phyloP scores from a whole-genome alignment of 2,888 invertebrate genomes.

The Acanthococcus lagerstroemiae region DNA sequence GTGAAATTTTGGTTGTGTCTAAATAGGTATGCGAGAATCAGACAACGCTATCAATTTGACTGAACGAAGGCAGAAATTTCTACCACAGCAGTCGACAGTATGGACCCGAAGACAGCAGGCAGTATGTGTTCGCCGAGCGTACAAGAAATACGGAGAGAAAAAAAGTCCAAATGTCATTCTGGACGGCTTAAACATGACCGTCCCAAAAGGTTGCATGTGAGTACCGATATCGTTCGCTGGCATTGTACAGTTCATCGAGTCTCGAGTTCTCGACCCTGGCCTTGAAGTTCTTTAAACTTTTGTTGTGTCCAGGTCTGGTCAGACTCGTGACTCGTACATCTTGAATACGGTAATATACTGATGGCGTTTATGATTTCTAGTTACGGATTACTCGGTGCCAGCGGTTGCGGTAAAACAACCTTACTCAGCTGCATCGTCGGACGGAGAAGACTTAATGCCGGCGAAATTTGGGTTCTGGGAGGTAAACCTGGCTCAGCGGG shows the following conservation, averaged over 20 bases:
- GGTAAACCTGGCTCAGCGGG: conserved; percentile 70
- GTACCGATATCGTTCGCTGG: too few species aligned
- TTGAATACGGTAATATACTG: too few species aligned
- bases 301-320: too few species aligned
- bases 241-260: too few species aligned
- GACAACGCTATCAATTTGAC: conserved; percentile 29
- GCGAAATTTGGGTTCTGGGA: conserved; percentile 76
- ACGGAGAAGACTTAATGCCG: conserved; percentile 63
- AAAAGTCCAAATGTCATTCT: conserved; percentile 71
- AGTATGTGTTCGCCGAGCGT: conserved; percentile 71
- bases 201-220: conserved; percentile 57
- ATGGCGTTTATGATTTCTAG: too few species aligned
- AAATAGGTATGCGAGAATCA: conserved; percentile 13
- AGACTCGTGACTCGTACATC: too few species aligned
- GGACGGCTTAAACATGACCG: conserved; percentile 83
- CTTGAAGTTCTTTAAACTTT: too few species aligned
- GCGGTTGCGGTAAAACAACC: conserved; percentile 86
- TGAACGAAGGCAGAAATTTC: conserved; percentile 35
- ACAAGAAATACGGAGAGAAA: conserved; percentile 71
- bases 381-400: conserved; percentile 79
- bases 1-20: background rate
- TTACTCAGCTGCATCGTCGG: conserved; percentile 78
- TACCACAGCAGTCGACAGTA: conserved; percentile 55
- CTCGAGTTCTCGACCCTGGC: too few species aligned
- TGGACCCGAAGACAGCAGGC: conserved; percentile 66